phyloP scores from a whole-genome alignment of 1,140 invertebrate species.

The Pseudomyrmex gracilis region DNA sequence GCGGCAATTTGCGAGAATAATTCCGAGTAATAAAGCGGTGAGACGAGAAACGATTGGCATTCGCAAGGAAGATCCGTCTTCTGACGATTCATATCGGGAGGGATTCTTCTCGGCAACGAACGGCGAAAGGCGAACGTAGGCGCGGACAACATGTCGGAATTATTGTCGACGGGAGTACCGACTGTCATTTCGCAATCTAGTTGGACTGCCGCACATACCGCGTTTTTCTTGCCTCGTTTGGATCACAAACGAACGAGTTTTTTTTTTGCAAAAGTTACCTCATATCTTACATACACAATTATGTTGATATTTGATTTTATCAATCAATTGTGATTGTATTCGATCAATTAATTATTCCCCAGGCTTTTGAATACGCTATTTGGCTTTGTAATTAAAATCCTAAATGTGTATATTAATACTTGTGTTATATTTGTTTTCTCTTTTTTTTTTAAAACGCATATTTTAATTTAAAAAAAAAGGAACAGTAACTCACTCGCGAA shows the following conservation, averaged over 20 bases:
- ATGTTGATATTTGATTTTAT: too few relatives aligned
- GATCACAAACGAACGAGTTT: neutral
- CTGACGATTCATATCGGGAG: neutral
- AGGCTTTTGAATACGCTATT: too few relatives aligned
- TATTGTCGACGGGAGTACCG: conserved; percentile 56
- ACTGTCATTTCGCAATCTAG: conserved; percentile 63
- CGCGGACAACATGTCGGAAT: conserved; percentile 50
- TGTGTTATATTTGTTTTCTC: too few relatives aligned
- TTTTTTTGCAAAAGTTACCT: neutral
- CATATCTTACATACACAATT: neutral
- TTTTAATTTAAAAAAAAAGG: too few relatives aligned
- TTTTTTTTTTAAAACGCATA: too few relatives aligned
- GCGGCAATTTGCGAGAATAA: conserved; percentile 52
- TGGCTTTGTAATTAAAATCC: too few relatives aligned
- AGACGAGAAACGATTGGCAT: conserved; percentile 53
- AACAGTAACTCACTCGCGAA: neutral
- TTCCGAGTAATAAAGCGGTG: conserved; percentile 33
- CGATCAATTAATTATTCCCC: too few relatives aligned
- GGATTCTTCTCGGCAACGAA: conserved; percentile 37
- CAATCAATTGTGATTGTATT: too few relatives aligned
- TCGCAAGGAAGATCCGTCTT: conserved; percentile 23
- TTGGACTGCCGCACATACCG: conserved; percentile 1
- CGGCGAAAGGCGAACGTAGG: conserved; percentile 63
- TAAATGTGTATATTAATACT: too few relatives aligned
- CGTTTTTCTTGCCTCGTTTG: conserved; percentile 35